These are phyloP conservation scores for Nerophis ophidion DNA, from an alignment of 2,113 vertebrate genomes.

Conservation along the genomic window DNA sequence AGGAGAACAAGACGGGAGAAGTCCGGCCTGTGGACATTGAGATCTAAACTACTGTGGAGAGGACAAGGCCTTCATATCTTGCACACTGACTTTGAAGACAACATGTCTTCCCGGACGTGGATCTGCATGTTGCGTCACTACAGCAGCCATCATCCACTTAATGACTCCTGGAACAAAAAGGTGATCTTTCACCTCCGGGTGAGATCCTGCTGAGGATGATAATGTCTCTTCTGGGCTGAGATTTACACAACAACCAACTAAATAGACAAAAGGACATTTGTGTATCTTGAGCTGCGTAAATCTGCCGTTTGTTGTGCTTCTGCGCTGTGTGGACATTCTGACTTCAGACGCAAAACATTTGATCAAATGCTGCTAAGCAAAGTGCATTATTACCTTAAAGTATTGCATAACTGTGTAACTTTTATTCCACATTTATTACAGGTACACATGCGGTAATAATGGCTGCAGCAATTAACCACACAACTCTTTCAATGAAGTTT, in stretches of 20 bases:
- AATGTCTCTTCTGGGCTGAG: conserved; percentile 13
- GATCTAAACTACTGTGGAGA: conserved; percentile 70
- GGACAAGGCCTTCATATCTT: conserved; percentile 1
- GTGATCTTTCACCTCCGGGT: not conserved
- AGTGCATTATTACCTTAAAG: conserved; percentile 18
- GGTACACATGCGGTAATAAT: not conserved
- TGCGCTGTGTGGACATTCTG: conserved; percentile 15
- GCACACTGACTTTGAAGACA: not conserved
- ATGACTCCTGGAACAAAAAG: conserved; percentile 13
- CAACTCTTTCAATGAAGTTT: not conserved
- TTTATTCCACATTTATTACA: conserved; percentile 8
- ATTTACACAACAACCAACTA: not conserved
- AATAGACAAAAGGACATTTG: conserved; percentile 1
- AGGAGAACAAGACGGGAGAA: conserved; percentile 91
- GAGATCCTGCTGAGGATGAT: conserved; percentile 12
- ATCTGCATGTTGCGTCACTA: conserved; percentile 6
- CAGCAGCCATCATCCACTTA: not conserved
- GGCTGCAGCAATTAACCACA: not conserved
- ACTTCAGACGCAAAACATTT: conserved; percentile 8
- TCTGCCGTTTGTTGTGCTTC: conserved; percentile 20
- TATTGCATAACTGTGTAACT: conserved; percentile 13
- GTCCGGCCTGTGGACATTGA: conserved; percentile 92
- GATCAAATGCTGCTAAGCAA: conserved; percentile 38
- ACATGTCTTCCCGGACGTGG: conserved; percentile 1
- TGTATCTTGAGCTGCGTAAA: conserved; percentile 26